These are phyloP conservation scores for Scopus umbretta DNA, from an alignment of 2,113 vertebrate genomes.

Conservation along the genomic window DNA sequence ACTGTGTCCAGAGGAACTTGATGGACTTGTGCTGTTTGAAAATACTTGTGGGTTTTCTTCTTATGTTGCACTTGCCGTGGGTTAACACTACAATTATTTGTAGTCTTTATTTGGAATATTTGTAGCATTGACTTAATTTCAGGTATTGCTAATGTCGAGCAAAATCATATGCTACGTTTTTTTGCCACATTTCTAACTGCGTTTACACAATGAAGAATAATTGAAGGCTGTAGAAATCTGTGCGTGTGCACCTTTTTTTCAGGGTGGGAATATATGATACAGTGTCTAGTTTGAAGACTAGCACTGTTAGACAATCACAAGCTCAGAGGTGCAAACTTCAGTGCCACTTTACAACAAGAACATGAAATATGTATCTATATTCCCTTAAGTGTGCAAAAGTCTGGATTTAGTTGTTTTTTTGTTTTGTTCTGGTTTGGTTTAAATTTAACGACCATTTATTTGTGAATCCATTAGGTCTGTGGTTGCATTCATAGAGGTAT, in stretches of 20 bases:
- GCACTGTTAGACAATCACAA: background rate
- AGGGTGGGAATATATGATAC: background rate
- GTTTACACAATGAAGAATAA: background rate
- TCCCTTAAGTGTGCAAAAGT: background rate
- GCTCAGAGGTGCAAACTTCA: background rate
- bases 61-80: background rate
- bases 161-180: background rate
- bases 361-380: background rate
- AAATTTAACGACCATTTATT: background rate
- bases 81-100: background rate
- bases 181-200: background rate
- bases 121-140: background rate
- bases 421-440: background rate
- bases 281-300: background rate
- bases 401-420: background rate
- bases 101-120: background rate
- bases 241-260: background rate
- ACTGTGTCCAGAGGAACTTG: background rate
- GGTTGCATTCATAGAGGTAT: background rate
- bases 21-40: background rate
- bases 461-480: background rate
- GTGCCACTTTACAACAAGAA: background rate
- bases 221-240: background rate
- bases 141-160: background rate
- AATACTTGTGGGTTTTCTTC: background rate